Conservation (phyloP, 2,888 invertebrate species). For the Iselma pallidipennis region DNA sequence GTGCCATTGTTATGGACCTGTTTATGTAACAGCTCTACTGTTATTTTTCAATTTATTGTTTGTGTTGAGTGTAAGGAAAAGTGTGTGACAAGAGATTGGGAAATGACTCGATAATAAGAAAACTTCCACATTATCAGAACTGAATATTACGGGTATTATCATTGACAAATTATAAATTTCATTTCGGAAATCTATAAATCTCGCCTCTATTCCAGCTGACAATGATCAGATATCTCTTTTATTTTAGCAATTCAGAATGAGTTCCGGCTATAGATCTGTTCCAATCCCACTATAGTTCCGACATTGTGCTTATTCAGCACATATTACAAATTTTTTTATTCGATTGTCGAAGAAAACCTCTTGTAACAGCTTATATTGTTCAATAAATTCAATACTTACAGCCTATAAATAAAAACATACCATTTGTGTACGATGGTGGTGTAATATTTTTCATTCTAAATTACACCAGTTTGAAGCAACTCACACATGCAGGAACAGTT, state of each 20-base stretch:
- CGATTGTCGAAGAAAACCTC: neutral
- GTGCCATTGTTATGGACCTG: constrained; percentile 39
- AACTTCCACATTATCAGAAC: too few species aligned
- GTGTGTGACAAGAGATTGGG: constrained; percentile 6
- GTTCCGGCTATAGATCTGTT: neutral
- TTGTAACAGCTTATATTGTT: too few species aligned
- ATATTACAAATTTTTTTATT: constrained; percentile 11
- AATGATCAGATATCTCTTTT: too few species aligned
- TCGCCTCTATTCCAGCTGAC: too few species aligned
- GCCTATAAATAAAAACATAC: constrained; percentile 37
- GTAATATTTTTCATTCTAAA: constrained; percentile 39
- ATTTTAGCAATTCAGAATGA: too few species aligned
- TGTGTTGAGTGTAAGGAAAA: constrained; percentile 27
- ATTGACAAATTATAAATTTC: constrained; percentile 6
- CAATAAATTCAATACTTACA: constrained; percentile 10
- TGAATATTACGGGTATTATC: too few species aligned
- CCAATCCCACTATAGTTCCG: neutral
- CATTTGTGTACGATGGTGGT: constrained; percentile 34
- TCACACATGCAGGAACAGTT: constrained; percentile 7
- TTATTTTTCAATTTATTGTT: constrained; percentile 47
- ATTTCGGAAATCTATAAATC: too few species aligned
- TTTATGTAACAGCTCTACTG: constrained; percentile 39
- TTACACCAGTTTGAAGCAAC: constrained; percentile 35
- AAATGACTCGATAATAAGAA: too few species aligned
- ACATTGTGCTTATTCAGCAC: neutral